phyloP scores from a whole-genome alignment of 2,797 vertebrate species.

The Pipistrellus pipistrellus region DNA sequence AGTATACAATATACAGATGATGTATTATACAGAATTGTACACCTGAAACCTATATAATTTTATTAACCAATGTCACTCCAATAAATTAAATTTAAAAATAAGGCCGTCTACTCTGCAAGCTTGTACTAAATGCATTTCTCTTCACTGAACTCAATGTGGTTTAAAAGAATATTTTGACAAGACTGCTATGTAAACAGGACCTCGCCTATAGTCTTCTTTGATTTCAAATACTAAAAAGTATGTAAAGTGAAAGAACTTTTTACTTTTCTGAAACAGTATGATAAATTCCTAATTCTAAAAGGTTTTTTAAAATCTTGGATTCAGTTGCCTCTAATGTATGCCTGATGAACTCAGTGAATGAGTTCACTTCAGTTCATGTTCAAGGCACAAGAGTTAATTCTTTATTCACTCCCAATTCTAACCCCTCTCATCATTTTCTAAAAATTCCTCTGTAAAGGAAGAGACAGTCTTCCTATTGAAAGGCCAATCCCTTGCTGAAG shows the following conservation, averaged over 20 bases:
- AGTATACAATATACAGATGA: not conserved
- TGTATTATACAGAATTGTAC: not conserved
- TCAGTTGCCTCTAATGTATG: not conserved
- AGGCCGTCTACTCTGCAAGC: not conserved
- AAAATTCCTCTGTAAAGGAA: constrained; percentile 11
- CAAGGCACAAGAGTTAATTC: constrained; percentile 20
- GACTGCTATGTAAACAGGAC: not conserved
- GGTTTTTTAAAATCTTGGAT: not conserved
- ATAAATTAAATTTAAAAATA: not conserved
- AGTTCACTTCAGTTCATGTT: not conserved
- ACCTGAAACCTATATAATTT: not conserved
- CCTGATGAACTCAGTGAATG: not conserved
- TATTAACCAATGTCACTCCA: not conserved
- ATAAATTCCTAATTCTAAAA: not conserved
- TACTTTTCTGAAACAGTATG: constrained; percentile 13
- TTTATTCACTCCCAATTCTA: constrained; percentile 1
- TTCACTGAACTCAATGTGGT: not conserved
- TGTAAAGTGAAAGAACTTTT: not conserved
- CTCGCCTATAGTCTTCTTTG: constrained; percentile 10
- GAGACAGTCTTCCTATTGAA: not conserved
- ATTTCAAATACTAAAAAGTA: constrained; percentile 12
- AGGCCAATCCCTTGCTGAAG: not conserved
- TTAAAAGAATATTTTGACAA: constrained; percentile 51
- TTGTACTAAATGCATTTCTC: constrained; percentile 40
- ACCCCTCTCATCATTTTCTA: not conserved